Evolutionary conservation across 2,113 vertebrate species (phyloP).

Genomic region (Natator depressus): DNA sequence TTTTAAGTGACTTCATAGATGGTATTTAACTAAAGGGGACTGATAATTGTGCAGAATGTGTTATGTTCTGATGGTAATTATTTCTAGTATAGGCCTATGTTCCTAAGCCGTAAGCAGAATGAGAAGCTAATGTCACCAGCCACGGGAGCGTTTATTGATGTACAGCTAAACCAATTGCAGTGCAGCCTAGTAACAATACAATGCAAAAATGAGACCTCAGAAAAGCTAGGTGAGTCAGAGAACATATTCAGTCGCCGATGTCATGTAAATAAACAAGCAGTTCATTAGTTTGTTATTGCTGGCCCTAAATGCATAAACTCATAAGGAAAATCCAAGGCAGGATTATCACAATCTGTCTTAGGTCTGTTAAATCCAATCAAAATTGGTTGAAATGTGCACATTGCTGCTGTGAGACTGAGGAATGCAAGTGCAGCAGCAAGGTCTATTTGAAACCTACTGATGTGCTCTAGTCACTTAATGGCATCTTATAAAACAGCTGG

Average conservation of each 20-base stretch:
- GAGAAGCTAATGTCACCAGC: neutral
- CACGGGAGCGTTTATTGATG: conserved; percentile 11
- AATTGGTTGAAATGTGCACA: conserved; percentile 44
- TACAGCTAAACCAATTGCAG: neutral
- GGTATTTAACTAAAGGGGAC: neutral
- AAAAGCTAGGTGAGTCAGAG: conserved; percentile 15
- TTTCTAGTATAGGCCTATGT: neutral
- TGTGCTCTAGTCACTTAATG: conserved; percentile 86
- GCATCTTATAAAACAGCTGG: conserved; percentile 98
- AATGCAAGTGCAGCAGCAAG: conserved; percentile 72
- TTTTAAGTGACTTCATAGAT: neutral
- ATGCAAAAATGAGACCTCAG: conserved; percentile 65
- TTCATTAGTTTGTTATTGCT: conserved; percentile 79
- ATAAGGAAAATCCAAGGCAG: conserved; percentile 47
- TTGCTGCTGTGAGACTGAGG: conserved; percentile 83
- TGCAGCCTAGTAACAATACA: conserved; percentile 75
- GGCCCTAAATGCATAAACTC: conserved; percentile 76
- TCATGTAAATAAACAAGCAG: conserved; percentile 75
- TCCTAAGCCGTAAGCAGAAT: neutral
- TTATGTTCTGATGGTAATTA: neutral
- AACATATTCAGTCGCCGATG: conserved; percentile 38
- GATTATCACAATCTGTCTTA: conserved; percentile 73
- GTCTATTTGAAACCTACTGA: conserved; percentile 65
- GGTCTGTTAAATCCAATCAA: conserved; percentile 54
- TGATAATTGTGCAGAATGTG: neutral